Conservation (phyloP, 2,113 vertebrate species). For the cattle (Bos taurus) region ARS-UCD2.0 NC_037344.1:66904001-66904500, state of each 20-base stretch:
- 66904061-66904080: not conserved
- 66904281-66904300: not conserved
- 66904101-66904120: not conserved
- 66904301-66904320: not conserved
- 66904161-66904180: fast-evolving
- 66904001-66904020: not conserved
- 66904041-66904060: not conserved
- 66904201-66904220: fast-evolving
- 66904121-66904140: not conserved
- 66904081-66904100: not conserved
- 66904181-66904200: fast-evolving
- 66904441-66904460: not conserved
- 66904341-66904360: not conserved
- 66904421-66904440: not conserved
- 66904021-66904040: not conserved
- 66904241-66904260: too few relatives aligned
- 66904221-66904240: fast-evolving
- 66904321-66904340: not conserved
- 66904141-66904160: not conserved
- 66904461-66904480: fast-evolving
- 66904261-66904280: not conserved
- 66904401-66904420: not conserved
- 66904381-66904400: not conserved
- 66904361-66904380: not conserved
- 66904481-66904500: not conserved